phyloP scores from a whole-genome alignment of 2,113 vertebrate genomes.

The Aegypius monachus region DNA sequence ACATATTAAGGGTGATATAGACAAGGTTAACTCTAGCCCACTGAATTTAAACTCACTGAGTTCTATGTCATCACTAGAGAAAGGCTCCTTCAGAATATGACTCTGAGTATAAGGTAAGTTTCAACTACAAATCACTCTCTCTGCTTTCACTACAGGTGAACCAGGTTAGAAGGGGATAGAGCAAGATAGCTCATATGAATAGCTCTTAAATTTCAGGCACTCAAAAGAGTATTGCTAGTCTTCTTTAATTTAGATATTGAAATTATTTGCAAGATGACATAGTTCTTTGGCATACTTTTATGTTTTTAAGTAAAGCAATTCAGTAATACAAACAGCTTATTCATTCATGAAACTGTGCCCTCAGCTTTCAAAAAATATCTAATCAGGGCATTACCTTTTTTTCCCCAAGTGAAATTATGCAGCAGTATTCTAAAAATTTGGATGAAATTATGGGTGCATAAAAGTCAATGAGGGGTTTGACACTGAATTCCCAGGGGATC shows the following conservation, averaged over 20 bases:
- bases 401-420: background rate
- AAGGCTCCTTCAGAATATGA: background rate
- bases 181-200: background rate
- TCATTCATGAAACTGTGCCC: background rate
- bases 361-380: background rate
- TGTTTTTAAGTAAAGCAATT: background rate
- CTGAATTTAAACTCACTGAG: background rate
- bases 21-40: background rate
- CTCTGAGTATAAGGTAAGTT: background rate
- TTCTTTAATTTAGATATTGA: background rate
- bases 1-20: background rate
- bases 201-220: background rate
- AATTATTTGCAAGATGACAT: background rate
- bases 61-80: background rate
- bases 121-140: background rate
- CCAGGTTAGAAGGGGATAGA: background rate
- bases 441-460: background rate
- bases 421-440: background rate
- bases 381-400: background rate
- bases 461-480: background rate
- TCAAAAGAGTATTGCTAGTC: background rate
- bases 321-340: background rate
- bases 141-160: background rate
- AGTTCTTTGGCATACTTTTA: background rate
- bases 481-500: background rate